Percentiles rank a stretch among this genome's conserved stretches.
These are phyloP conservation scores for Noturus placidus DNA, from an alignment of 2,113 vertebrate species.

Conservation along the genomic window DNA sequence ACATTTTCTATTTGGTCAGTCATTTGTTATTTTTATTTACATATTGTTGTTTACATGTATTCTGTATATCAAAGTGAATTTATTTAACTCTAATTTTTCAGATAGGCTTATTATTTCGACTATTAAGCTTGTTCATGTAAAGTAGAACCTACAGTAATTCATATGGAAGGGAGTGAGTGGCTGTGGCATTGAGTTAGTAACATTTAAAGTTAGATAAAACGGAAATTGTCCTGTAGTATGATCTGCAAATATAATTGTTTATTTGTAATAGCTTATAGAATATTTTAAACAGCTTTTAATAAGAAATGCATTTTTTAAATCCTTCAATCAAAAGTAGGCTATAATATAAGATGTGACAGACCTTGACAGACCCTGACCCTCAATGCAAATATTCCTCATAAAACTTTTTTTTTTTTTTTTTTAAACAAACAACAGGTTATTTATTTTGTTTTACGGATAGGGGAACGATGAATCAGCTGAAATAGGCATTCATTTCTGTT, in stretches of 20 bases:
- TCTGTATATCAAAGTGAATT: background rate
- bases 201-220: background rate
- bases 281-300: background rate
- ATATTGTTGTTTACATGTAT: background rate
- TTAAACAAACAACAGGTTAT: background rate
- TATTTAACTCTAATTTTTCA: background rate
- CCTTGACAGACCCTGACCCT: background rate
- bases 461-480: background rate
- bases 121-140: background rate
- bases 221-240: background rate
- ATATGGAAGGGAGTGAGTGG: background rate
- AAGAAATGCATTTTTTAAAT: background rate
- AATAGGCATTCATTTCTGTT: conserved; percentile 2
- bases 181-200: background rate
- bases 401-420: background rate
- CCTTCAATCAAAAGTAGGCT: background rate
- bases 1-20: background rate
- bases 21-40: background rate
- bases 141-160: background rate
- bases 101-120: background rate
- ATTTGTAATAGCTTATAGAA: background rate
- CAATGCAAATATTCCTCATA: background rate
- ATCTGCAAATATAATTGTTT: background rate
- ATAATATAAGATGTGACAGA: background rate
- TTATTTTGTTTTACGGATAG: background rate